A percentile compares a stretch with the other conserved stretches of the same genome.
Evolutionary conservation across 92 coral and sea anemone genomes (phyloP).

Genomic region (Nematostella vectensis): DNA sequence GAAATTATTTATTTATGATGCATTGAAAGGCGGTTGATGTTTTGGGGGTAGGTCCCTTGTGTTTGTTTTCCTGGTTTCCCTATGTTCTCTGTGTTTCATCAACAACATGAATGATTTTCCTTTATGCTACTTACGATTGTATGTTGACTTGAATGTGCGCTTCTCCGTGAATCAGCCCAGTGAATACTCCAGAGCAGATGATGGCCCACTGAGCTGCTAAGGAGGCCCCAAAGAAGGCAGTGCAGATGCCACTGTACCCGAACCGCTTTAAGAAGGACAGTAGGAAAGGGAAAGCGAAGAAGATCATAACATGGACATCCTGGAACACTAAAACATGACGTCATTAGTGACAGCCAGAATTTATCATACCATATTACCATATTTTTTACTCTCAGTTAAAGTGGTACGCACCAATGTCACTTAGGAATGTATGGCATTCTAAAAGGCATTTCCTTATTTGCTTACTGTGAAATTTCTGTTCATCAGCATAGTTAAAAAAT

Average conservation of each 20-base stretch:
- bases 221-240: slow-evolving; percentile 27
- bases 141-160: slow-evolving; percentile 28
- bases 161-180: slow-evolving; percentile 15
- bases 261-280: slow-evolving; percentile 30
- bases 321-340: slow-evolving; percentile 17
- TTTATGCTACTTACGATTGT: slow-evolving; percentile 26
- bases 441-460: too few relatives aligned
- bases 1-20: too few relatives aligned
- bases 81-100: too few relatives aligned
- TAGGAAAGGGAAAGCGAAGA: slow-evolving; percentile 26
- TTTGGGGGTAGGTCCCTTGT: too few relatives aligned
- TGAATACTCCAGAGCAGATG: slow-evolving; percentile 14
- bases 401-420: too few relatives aligned
- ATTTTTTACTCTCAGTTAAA: background rate
- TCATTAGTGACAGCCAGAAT: too few relatives aligned
- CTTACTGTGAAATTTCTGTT: too few relatives aligned
- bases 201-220: slow-evolving; percentile 31
- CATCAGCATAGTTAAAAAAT: too few relatives aligned
- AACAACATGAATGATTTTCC: too few relatives aligned
- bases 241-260: slow-evolving; percentile 12
- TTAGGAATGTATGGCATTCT: too few relatives aligned
- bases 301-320: slow-evolving; percentile 33
- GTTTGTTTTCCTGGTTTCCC: too few relatives aligned
- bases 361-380: background rate
- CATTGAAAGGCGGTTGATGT: too few relatives aligned